Conservation (phyloP, 1,140 invertebrate genomes). For the roundworm (Caenorhabditis elegans) region DNA sequence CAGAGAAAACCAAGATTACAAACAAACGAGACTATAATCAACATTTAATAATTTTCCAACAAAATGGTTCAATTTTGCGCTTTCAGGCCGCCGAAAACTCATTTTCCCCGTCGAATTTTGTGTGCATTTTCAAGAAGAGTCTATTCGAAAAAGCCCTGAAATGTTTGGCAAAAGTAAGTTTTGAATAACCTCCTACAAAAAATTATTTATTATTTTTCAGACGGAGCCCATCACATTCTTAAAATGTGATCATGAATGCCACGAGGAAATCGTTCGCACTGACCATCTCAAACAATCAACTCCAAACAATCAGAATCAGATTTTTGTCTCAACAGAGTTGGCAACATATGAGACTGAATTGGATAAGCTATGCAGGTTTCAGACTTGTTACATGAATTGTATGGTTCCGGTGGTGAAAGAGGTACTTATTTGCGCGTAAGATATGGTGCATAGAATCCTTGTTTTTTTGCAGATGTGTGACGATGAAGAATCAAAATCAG, state of each 20-base stretch:
- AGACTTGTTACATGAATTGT: conserved; percentile 60
- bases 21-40: too few species aligned
- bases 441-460: too few species aligned
- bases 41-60: neutral
- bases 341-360: conserved; percentile 60
- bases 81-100: conserved; percentile 61
- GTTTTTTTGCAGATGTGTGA: conserved; percentile 49
- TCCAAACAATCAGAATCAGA: conserved; percentile 26
- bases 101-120: conserved; percentile 65
- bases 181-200: neutral
- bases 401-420: conserved; percentile 51
- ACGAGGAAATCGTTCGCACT: conserved; percentile 38
- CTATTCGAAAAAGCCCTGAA: conserved; percentile 47
- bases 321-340: conserved; percentile 54
- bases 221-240: conserved; percentile 64
- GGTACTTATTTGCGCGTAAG: too few species aligned
- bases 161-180: neutral
- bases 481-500: neutral
- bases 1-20: too few species aligned
- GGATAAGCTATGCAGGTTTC: conserved; percentile 58
- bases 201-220: conserved; percentile 43
- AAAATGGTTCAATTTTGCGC: neutral
- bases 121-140: conserved; percentile 62
- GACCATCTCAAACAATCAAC: neutral
- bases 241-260: conserved; percentile 64